Base-by-base conservation (phyloP, 2,888 invertebrate genomes). In the Abrostola triplasia region DNA sequence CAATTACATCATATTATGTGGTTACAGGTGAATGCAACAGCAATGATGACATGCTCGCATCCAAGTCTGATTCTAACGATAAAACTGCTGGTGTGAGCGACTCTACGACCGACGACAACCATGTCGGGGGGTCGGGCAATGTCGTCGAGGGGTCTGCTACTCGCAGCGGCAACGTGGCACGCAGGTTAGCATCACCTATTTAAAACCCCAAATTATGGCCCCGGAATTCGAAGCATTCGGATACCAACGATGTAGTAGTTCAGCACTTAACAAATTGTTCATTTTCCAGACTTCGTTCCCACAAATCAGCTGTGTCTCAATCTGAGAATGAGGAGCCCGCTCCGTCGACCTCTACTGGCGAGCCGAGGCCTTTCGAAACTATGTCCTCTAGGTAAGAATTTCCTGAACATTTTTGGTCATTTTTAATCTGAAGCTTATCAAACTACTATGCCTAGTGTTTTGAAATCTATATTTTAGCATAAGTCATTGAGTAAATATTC, bases 251-350 rank as follows among this genome's bases (percentile, higher is more conserved):
- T 36, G 38, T n/a, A 37, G 1, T 7, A 9, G 8, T 35, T 7
- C 35, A 9, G 0, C 37, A 12, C 10, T 24, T 6, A 35, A 37
- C 36, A 8, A n/a, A 10, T 4, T 59, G 2, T 35, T 4, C 42
- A 41, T 0, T 38, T 70, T 70, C 54, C 73, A 94, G 94, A 70
- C 85, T 95, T n/a, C 90, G 95, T 4, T 94, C 95, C 1, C 91
- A 94, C 84, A 93, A 93, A 77, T 92, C 93, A 0, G 89, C 79
- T 9, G 90, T 92, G 52, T 92, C 93, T 1, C 91, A 90, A 61
- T 91, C 92, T 0, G 93, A 92, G 70, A 87, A 79, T 66, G 94
- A 93, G 0, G 94, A 93, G 63, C 92, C 92, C 0, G 84, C 86
- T 51, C 90, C 93, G 0, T 90, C 92, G 10, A 90, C 92, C 0